phyloP scores from a whole-genome alignment of 2,888 invertebrate genomes.

The Actias luna region DNA sequence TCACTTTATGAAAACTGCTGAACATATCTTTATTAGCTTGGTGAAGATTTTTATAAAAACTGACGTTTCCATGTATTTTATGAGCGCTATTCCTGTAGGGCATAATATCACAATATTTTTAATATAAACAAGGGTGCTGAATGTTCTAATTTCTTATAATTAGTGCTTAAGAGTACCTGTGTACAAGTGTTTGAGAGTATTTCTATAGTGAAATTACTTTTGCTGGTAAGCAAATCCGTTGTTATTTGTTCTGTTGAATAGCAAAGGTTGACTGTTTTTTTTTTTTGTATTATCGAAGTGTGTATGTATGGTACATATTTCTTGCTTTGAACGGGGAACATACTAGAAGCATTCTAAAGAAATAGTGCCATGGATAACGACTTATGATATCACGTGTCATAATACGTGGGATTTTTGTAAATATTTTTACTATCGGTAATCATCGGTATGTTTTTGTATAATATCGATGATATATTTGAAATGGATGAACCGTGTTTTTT shows the following conservation, averaged over 20 bases:
- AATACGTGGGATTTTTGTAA: conserved; percentile 71
- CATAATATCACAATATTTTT: conserved; percentile 9
- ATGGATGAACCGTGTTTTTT: conserved; percentile 36
- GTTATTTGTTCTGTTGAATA: conserved; percentile 1
- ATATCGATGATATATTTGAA: conserved; percentile 30
- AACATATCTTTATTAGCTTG: conserved; percentile 11
- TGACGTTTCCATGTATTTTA: conserved; percentile 1
- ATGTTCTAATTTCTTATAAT: conserved; percentile 10
- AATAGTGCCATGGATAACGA: conserved; percentile 70
- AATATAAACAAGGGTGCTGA: conserved; percentile 13
- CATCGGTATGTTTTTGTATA: conserved; percentile 49
- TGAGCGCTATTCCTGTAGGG: background rate
- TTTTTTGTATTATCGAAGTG: conserved; percentile 1
- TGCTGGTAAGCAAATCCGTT: background rate
- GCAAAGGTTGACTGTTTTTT: background rate
- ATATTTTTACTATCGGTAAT: conserved; percentile 62
- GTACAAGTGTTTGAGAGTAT: background rate
- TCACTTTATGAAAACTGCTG: background rate
- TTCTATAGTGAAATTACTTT: background rate
- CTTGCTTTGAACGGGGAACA: conserved; percentile 55
- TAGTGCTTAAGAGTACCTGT: conserved; percentile 5
- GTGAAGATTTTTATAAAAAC: background rate
- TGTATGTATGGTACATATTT: conserved; percentile 61
- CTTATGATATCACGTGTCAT: conserved; percentile 42
- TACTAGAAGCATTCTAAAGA: conserved; percentile 57